phyloP scores from a whole-genome alignment of 2,888 invertebrate species.

The Ophraella communa region DNA sequence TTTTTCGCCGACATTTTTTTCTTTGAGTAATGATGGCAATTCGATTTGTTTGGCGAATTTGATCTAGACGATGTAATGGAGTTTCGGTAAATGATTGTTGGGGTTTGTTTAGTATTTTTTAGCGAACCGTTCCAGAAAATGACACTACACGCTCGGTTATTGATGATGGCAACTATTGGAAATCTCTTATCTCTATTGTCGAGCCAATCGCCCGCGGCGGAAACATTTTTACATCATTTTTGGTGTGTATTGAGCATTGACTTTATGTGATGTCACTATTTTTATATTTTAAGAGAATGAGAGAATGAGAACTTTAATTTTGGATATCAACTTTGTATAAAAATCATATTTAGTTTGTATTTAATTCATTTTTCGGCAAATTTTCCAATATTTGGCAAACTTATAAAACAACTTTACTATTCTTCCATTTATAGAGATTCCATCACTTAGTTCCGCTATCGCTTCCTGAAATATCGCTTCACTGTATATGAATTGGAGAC shows the following conservation, averaged over 20 bases:
- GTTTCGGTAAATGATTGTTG: slow-evolving; percentile 22
- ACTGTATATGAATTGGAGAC: too few relatives aligned
- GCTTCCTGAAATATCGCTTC: too few relatives aligned
- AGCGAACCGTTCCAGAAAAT: slow-evolving; percentile 13
- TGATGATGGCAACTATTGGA: slow-evolving; percentile 2
- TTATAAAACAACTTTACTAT: too few relatives aligned
- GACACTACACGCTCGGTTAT: slow-evolving; percentile 9
- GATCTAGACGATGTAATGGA: slow-evolving; percentile 24
- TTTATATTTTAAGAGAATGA: too few relatives aligned
- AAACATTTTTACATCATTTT: background rate
- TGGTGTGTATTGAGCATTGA: background rate
- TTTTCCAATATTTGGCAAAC: too few relatives aligned
- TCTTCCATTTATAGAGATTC: too few relatives aligned
- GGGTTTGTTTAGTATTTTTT: slow-evolving; percentile 11
- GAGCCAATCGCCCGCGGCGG: background rate
- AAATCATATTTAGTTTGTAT: too few relatives aligned
- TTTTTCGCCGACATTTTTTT: slow-evolving; percentile 18
- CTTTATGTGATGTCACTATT: slow-evolving; percentile 14
- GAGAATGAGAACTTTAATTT: too few relatives aligned
- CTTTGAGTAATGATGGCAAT: slow-evolving; percentile 28
- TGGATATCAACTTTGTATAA: too few relatives aligned
- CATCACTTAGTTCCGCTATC: too few relatives aligned
- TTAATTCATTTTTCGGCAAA: too few relatives aligned
- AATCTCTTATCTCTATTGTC: background rate
- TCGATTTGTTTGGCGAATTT: slow-evolving; percentile 28